Conservation (phyloP, 2,113 vertebrate genomes). For the Pogona vitticeps region DNA sequence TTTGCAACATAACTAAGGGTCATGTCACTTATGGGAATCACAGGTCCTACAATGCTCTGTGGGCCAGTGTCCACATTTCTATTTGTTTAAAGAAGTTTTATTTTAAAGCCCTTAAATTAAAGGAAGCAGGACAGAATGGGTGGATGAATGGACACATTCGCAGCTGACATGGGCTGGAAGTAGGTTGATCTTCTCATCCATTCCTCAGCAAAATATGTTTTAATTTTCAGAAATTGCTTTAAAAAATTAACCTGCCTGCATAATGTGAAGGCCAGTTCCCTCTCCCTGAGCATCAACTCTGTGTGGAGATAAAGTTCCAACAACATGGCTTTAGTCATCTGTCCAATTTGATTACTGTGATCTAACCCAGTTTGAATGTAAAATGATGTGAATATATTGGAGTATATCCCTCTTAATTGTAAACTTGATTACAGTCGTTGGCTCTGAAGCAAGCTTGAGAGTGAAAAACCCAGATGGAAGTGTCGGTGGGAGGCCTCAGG, state of each 20-base stretch:
- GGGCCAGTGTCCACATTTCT: no score
- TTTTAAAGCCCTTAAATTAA: background rate
- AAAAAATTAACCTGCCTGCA: conserved; percentile 24
- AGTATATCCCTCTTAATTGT: conserved; percentile 29
- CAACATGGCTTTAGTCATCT: conserved; percentile 20
- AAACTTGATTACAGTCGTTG: background rate
- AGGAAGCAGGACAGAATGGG: background rate
- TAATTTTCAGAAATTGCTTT: background rate
- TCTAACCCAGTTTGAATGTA: conserved; percentile 38
- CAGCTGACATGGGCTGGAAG: background rate
- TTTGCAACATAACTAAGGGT: background rate
- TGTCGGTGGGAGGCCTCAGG: background rate
- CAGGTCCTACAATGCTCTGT: no score
- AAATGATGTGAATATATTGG: conserved; percentile 45
- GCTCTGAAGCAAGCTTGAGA: background rate
- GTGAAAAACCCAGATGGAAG: background rate
- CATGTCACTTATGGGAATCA: background rate
- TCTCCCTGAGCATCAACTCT: fast-evolving
- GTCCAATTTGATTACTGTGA: conserved; percentile 34
- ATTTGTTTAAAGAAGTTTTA: no score
- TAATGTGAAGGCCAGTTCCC: conserved; percentile 20
- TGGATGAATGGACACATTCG: background rate
- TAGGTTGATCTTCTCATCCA: background rate
- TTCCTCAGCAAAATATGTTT: background rate
- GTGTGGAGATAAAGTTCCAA: conserved; percentile 11